A percentile compares a stretch with the other conserved stretches of the same genome.
Conservation (phyloP, 2,888 invertebrate genomes). For the Therioaphis trifolii region DNA sequence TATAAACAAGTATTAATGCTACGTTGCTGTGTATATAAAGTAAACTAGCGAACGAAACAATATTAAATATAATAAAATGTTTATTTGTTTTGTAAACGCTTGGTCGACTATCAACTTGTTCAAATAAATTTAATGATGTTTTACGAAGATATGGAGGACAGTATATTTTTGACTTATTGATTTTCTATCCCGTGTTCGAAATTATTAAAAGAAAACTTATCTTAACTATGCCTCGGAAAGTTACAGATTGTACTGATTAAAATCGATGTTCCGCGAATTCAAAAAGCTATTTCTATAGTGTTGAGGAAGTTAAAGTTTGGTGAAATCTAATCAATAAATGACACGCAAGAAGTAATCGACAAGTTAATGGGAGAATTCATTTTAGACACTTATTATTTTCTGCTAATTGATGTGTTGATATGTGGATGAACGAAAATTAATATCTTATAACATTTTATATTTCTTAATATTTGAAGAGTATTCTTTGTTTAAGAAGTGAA, state of each 20-base stretch:
- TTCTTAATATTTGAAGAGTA: too few species aligned
- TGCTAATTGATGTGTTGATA: neutral
- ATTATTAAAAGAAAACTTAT: neutral
- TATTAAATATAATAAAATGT: constrained; percentile 34
- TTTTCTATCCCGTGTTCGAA: neutral
- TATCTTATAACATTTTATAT: too few species aligned
- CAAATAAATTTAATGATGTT: constrained; percentile 18
- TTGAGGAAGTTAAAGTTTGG: neutral
- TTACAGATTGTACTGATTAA: constrained; percentile 19
- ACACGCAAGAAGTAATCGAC: neutral
- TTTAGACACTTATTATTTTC: neutral
- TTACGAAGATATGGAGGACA: neutral
- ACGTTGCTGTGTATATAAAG: neutral
- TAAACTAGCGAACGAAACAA: neutral
- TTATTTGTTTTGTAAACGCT: neutral
- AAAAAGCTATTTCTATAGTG: constrained; percentile 4
- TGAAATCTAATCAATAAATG: neutral
- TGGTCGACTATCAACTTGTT: neutral
- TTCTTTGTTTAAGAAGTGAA: too few species aligned
- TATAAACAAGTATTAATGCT: constrained; percentile 1
- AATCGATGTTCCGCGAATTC: constrained; percentile 7
- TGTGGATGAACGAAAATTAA: neutral
- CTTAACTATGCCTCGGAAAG: neutral
- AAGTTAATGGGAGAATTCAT: neutral
- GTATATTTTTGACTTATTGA: constrained; percentile 18